phyloP scores from a whole-genome alignment of 2,113 vertebrate species.

The Callaeas wilsoni region DNA sequence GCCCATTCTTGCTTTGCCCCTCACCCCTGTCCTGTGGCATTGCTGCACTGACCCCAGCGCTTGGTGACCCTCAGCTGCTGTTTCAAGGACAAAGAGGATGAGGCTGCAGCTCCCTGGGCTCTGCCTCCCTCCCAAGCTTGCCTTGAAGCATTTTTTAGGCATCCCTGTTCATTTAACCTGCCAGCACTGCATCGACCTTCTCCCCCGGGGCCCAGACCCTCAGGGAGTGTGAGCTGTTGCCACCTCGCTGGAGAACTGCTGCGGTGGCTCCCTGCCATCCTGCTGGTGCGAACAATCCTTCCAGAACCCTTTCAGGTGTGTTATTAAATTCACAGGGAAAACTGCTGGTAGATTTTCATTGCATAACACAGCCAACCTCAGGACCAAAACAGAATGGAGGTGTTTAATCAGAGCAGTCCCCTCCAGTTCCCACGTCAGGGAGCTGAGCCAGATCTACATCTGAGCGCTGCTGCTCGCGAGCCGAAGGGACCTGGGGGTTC shows the following conservation, averaged over 20 bases:
- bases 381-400: neutral
- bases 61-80: neutral
- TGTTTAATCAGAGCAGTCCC: neutral
- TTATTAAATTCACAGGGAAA: neutral
- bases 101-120: neutral
- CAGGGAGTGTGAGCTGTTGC: neutral
- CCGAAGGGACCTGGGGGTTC: slow-evolving; percentile 1
- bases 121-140: neutral
- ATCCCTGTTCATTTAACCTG: neutral
- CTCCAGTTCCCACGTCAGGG: neutral
- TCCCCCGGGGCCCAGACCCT: neutral
- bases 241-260: neutral
- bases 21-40: accelerated
- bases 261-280: neutral
- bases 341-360: neutral
- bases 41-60: neutral
- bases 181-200: neutral
- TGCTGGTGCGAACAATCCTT: neutral
- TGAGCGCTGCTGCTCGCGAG: neutral
- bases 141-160: neutral
- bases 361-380: neutral
- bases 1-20: neutral
- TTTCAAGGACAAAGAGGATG: neutral
- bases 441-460: neutral
- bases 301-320: neutral